Evolutionary conservation across 2,113 vertebrate genomes (phyloP).

Genomic region (Heterochromis multidens): DNA sequence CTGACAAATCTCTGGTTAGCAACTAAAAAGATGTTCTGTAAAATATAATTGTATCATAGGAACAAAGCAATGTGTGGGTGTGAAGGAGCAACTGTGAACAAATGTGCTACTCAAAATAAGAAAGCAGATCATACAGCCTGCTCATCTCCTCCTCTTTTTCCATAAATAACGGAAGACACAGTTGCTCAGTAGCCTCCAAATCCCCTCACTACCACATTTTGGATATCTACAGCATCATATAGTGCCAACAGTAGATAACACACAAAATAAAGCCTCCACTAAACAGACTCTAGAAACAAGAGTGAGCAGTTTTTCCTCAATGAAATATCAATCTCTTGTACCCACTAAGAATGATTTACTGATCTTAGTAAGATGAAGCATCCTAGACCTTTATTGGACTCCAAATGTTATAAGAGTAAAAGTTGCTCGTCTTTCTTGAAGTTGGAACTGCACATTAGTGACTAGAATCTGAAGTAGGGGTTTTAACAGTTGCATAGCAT

Average conservation of each 20-base stretch:
- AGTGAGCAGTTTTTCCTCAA: background rate
- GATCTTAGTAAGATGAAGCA: background rate
- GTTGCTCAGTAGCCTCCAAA: background rate
- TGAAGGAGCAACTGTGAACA: slow-evolving; percentile 45
- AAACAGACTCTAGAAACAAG: background rate
- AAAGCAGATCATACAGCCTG: slow-evolving; percentile 8
- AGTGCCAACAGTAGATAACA: background rate
- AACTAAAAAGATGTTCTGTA: slow-evolving; percentile 18
- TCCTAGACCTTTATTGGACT: background rate
- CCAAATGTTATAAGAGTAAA: background rate
- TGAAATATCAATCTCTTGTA: slow-evolving; percentile 7
- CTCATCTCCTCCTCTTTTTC: slow-evolving; percentile 3
- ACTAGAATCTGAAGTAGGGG: background rate
- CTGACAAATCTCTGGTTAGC: slow-evolving; percentile 10
- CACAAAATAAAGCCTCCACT: background rate
- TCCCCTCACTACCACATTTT: background rate
- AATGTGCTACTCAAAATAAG: slow-evolving; percentile 60
- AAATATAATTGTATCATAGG: slow-evolving; percentile 19
- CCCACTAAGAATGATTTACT: background rate
- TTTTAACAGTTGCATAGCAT: background rate
- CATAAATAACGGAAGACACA: slow-evolving; percentile 28
- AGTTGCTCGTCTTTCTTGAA: background rate
- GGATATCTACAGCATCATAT: background rate
- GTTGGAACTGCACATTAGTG: background rate
- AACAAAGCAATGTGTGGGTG: slow-evolving; percentile 45